Evolutionary conservation across 2,797 vertebrate genomes (phyloP).

Genomic region (Oreochromis grahami): DNA sequence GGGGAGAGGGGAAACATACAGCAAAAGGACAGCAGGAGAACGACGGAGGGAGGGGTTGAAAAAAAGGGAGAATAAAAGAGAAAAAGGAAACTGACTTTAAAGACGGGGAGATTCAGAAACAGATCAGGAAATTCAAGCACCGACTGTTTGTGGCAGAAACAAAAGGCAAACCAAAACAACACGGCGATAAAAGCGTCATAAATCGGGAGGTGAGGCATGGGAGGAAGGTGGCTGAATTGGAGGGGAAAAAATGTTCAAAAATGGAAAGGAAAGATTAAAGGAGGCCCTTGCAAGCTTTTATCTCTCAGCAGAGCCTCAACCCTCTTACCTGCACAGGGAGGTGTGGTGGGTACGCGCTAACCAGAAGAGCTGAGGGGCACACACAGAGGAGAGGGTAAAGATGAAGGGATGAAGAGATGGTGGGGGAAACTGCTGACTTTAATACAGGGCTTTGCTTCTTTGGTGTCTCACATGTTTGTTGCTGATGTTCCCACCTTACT

Average conservation of each 20-base stretch:
- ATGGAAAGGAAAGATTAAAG: slow-evolving; percentile 46
- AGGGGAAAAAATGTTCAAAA: slow-evolving; percentile 3
- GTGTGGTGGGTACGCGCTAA: slow-evolving; percentile 7
- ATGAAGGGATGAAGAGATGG: slow-evolving; percentile 9
- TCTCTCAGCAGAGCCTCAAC: slow-evolving; percentile 16
- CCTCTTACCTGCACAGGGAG: neutral
- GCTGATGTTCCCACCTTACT: neutral
- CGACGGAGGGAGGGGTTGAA: neutral
- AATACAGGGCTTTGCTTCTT: slow-evolving; percentile 30
- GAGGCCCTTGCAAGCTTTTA: slow-evolving; percentile 36
- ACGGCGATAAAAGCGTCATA: neutral
- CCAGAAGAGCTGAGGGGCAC: slow-evolving; percentile 24
- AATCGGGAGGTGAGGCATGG: neutral
- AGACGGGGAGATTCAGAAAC: neutral
- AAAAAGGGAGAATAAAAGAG: neutral
- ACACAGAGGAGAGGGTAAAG: neutral
- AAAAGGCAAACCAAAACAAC: slow-evolving; percentile 1
- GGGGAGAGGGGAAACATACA: neutral
- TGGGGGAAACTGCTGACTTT: slow-evolving; percentile 40
- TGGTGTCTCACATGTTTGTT: slow-evolving; percentile 15
- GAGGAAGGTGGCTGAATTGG: neutral
- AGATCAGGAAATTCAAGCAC: slow-evolving; percentile 10
- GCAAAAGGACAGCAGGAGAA: neutral
- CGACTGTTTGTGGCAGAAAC: neutral
- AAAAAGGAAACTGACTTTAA: neutral